Conservation (phyloP, 2,113 vertebrate species). For the Bungarus multicinctus region DNA sequence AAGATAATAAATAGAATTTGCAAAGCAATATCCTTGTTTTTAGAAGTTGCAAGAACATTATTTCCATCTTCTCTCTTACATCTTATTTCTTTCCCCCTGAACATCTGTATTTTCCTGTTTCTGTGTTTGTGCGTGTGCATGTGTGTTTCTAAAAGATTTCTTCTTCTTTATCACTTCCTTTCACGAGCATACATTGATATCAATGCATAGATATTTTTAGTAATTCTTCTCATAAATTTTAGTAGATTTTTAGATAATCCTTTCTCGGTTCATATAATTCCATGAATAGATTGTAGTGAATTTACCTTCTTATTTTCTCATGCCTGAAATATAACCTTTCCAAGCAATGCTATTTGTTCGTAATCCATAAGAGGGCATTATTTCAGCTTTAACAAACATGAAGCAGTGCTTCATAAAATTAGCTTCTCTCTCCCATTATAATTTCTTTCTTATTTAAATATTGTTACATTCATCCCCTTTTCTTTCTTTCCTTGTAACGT, state of each 20-base stretch:
- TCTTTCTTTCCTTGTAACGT: background rate
- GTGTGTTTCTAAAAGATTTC: background rate
- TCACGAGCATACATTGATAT: background rate
- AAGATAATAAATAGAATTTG: background rate
- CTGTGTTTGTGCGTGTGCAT: background rate
- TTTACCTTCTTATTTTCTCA: background rate
- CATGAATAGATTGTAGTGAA: background rate
- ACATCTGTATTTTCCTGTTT: background rate
- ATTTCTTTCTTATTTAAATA: conserved; percentile 14
- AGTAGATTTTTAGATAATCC: background rate
- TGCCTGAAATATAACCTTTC: background rate
- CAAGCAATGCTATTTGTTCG: conserved; percentile 10
- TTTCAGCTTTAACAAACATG: background rate
- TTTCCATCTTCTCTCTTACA: background rate
- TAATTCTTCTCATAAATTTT: background rate
- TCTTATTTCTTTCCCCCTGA: background rate
- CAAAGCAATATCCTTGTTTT: background rate
- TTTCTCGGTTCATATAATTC: background rate
- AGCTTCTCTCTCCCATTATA: background rate
- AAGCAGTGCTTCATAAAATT: background rate
- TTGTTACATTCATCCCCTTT: background rate
- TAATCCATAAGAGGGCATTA: conserved; percentile 24
- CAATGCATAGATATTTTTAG: background rate
- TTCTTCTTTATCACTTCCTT: background rate
- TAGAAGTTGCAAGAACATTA: background rate